These are phyloP conservation scores for Drosophila peninsularis DNA, from an alignment of 2,888 invertebrate genomes.

Conservation along the genomic window DNA sequence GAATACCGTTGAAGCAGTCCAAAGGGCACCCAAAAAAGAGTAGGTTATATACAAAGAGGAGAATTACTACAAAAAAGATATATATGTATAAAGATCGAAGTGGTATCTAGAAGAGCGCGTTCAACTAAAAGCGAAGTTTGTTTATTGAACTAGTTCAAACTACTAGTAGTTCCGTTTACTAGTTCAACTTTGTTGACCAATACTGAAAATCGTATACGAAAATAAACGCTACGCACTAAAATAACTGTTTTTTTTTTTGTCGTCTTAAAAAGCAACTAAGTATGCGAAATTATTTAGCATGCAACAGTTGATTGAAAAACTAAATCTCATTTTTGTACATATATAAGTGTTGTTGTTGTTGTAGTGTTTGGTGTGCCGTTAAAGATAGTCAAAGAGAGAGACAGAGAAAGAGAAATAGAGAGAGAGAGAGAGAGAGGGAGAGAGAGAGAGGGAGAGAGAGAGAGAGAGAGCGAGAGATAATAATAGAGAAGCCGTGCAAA, in stretches of 20 bases:
- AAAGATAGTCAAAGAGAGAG: slow-evolving; percentile 30
- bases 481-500: slow-evolving; percentile 10
- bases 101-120: not conserved
- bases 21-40: not conserved
- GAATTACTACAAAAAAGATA: not conserved
- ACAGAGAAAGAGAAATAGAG: slow-evolving; percentile 22
- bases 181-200: too few relatives aligned
- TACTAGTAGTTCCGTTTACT: not conserved
- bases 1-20: slow-evolving; percentile 7
- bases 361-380: slow-evolving; percentile 39
- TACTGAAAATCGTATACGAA: slow-evolving; percentile 1
- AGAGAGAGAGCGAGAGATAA: slow-evolving; percentile 17
- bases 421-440: slow-evolving; percentile 21
- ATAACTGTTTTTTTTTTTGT: slow-evolving; percentile 4
- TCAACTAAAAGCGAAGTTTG: not conserved
- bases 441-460: slow-evolving; percentile 35
- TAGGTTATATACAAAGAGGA: slow-evolving; percentile 33
- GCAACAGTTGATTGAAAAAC: slow-evolving; percentile 38
- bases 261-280: slow-evolving; percentile 22
- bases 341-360: slow-evolving; percentile 27
- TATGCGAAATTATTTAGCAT: slow-evolving; percentile 28
- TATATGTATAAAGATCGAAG: not conserved
- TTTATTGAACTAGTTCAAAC: not conserved
- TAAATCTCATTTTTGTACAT: slow-evolving; percentile 6
- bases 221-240: slow-evolving; percentile 26